A percentile compares a stretch with the other conserved stretches of the same genome.
phyloP scores from a whole-genome alignment of 2,113 vertebrate genomes.

The Casuarius casuarius region DNA sequence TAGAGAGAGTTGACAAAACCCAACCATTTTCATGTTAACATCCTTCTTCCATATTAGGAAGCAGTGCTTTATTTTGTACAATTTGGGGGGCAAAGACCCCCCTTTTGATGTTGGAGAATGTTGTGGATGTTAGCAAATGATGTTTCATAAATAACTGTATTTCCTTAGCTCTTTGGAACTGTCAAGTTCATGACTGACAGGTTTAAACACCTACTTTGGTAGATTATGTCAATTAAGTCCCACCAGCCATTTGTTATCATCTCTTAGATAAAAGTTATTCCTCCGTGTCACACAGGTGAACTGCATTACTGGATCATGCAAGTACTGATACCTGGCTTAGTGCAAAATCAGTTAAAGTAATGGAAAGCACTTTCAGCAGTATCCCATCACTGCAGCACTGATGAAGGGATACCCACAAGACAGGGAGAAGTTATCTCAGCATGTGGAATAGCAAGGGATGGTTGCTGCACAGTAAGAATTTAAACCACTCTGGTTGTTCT shows the following conservation, averaged over 20 bases:
- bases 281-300: background rate
- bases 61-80: background rate
- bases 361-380: background rate
- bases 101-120: background rate
- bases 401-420: background rate
- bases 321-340: background rate
- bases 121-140: background rate
- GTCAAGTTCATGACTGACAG: background rate
- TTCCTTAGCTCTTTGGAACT: background rate
- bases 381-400: background rate
- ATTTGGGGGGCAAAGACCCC: background rate
- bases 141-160: background rate
- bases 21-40: background rate
- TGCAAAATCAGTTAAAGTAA: background rate
- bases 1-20: background rate
- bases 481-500: conserved; percentile 2
- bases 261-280: background rate
- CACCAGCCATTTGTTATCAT: background rate
- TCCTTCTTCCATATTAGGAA: background rate
- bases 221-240: background rate
- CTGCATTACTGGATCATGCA: background rate
- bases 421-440: background rate
- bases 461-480: background rate
- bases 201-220: background rate
- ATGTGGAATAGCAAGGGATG: background rate